Percentiles rank a stretch among this genome's conserved stretches.
Evolutionary conservation across 2,888 invertebrate species (phyloP).

Genomic region (Ophioninae sp.): DNA sequence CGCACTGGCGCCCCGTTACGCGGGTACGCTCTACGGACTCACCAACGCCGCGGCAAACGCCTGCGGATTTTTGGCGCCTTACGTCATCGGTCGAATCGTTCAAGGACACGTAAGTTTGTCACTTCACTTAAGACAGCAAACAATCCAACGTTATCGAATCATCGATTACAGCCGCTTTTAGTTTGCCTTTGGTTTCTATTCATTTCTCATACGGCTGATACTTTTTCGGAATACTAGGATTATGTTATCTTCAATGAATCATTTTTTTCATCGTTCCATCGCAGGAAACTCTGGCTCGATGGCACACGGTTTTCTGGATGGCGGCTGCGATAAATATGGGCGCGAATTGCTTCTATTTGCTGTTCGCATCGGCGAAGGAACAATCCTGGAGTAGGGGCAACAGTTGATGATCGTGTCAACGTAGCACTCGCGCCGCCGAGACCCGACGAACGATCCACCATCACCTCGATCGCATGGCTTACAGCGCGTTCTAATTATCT

Average conservation of each 20-base stretch:
- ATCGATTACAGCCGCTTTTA: no score
- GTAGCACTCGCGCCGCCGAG: slow-evolving; percentile 62
- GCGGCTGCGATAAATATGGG: slow-evolving; percentile 89
- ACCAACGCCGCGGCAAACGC: slow-evolving; percentile 92
- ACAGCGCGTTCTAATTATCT: slow-evolving; percentile 70
- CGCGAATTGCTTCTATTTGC: slow-evolving; percentile 89
- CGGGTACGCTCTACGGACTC: slow-evolving; percentile 91
- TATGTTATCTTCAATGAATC: no score
- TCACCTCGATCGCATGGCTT: slow-evolving; percentile 72
- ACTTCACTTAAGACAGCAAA: background rate
- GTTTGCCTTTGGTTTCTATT: no score
- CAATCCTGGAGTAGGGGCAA: slow-evolving; percentile 84
- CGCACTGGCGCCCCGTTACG: slow-evolving; percentile 90
- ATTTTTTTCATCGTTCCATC: slow-evolving; percentile 66
- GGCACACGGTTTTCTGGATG: slow-evolving; percentile 90
- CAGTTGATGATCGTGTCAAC: slow-evolving; percentile 76
- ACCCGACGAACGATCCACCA: slow-evolving; percentile 55
- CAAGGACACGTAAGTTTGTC: slow-evolving; percentile 84
- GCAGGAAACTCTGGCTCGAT: slow-evolving; percentile 88
- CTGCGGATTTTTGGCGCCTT: slow-evolving; percentile 92
- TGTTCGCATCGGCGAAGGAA: slow-evolving; percentile 90
- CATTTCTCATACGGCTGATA: no score
- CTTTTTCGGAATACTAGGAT: no score
- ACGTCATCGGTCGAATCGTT: slow-evolving; percentile 88
- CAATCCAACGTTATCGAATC: no score